Percentiles rank a stretch among this genome's conserved stretches.
Conservation (phyloP, 2,113 vertebrate genomes). For the Odontophorus gujanensis region DNA sequence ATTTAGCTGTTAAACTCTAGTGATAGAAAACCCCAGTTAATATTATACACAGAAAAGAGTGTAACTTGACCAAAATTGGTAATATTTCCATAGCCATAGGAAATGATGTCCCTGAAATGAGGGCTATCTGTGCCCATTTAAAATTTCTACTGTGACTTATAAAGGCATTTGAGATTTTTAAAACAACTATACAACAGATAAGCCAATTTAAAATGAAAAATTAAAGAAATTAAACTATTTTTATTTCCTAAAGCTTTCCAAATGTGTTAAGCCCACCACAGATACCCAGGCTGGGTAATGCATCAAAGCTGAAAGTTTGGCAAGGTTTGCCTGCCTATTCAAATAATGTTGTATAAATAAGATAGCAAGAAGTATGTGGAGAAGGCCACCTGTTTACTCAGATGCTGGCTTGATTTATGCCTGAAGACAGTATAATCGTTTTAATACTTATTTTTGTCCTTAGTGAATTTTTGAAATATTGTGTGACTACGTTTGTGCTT, state of each 20-base stretch:
- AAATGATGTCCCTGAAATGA: not conserved
- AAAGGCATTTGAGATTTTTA: not conserved
- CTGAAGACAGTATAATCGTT: not conserved
- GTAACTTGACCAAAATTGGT: not conserved
- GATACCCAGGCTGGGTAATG: not conserved
- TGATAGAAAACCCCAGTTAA: not conserved
- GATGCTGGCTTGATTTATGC: not conserved
- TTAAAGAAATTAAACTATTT: not conserved
- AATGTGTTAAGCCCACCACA: not conserved
- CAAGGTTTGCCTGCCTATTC: not conserved
- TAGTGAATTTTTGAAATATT: not conserved
- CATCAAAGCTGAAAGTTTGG: not conserved
- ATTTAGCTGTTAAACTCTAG: not conserved
- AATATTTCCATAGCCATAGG: constrained; percentile 12
- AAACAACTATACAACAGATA: not conserved
- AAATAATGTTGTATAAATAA: not conserved
- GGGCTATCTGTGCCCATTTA: not conserved
- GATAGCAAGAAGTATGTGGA: not conserved
- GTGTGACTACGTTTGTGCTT: not conserved
- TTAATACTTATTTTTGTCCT: not conserved
- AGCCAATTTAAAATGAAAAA: too few species aligned
- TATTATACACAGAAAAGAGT: not conserved
- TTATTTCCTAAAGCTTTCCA: not conserved
- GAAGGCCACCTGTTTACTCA: not conserved
- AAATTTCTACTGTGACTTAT: not conserved